phyloP scores from a whole-genome alignment of 1,140 invertebrate genomes.

The Macrosteles quadrilineatus region DNA sequence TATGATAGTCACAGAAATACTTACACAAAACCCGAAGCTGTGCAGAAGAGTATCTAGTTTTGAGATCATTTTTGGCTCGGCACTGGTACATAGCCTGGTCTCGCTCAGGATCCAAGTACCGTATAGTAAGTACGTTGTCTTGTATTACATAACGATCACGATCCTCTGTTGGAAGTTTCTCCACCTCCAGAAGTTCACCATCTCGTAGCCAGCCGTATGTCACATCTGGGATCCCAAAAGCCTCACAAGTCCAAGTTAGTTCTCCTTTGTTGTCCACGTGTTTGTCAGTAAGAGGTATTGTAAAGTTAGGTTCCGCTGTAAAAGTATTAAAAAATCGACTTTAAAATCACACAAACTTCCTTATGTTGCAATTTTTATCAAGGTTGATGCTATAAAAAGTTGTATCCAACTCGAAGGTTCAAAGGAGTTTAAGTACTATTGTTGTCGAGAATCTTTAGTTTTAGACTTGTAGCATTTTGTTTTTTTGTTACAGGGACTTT shows the following conservation, averaged over 20 bases:
- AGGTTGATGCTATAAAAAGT: no score
- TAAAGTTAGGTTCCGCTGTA: conserved; percentile 86
- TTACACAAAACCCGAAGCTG: conserved; percentile 82
- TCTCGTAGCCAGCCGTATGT: conserved; percentile 92
- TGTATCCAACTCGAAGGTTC: no score
- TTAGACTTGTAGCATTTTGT: no score
- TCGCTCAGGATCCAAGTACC: conserved; percentile 68
- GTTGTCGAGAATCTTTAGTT: no score
- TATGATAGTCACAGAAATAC: conserved; percentile 42
- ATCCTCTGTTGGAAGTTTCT: conserved; percentile 66
- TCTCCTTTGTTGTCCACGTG: conserved; percentile 84
- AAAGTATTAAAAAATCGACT: no score
- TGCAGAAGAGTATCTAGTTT: conserved; percentile 82
- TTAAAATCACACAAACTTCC: no score
- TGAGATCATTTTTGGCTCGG: conserved; percentile 84
- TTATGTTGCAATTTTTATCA: no score
- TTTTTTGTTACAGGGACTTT: no score
- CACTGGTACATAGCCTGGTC: conserved; percentile 98
- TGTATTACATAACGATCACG: conserved; percentile 75
- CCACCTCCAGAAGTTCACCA: conserved; percentile 62
- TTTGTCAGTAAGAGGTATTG: conserved; percentile 84
- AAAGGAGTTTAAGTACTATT: no score
- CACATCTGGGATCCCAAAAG: conserved; percentile 93
- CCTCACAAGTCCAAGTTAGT: conserved; percentile 92
- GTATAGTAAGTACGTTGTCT: conserved; percentile 87